A percentile compares a stretch with the other conserved stretches of the same genome.
phyloP scores from a whole-genome alignment of 2,888 invertebrate species.

The Sabatieria punctata region DNA sequence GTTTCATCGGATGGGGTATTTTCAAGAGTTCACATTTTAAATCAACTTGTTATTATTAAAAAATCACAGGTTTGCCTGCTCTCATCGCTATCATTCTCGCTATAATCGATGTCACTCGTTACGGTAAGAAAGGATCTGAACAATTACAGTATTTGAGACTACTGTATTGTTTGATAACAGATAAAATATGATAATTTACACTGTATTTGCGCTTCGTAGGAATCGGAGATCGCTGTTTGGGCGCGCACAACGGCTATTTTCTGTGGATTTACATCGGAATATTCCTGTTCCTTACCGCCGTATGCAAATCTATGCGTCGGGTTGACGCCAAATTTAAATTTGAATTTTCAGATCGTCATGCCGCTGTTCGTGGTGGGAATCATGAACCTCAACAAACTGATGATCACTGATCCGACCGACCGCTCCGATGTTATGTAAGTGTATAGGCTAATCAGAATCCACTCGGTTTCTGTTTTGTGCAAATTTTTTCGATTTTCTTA shows the following conservation, averaged over 20 bases:
- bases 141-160: too few relatives aligned
- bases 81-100: slow-evolving; percentile 1
- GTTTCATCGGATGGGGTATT: slow-evolving; percentile 5
- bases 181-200: too few relatives aligned
- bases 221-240: slow-evolving; percentile 7
- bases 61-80: slow-evolving; percentile 1
- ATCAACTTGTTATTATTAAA: background rate
- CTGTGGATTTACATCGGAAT: slow-evolving; percentile 6
- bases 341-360: background rate
- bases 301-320: background rate
- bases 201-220: too few relatives aligned
- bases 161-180: too few relatives aligned
- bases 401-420: background rate
- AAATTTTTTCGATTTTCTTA: too few relatives aligned
- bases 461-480: too few relatives aligned
- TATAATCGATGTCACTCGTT: background rate
- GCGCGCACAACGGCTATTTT: slow-evolving; percentile 2
- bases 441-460: too few relatives aligned
- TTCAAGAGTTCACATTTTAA: background rate
- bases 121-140: background rate
- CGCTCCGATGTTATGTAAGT: background rate
- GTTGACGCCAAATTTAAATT: too few relatives aligned
- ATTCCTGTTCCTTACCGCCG: background rate
- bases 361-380: slow-evolving; percentile 3
- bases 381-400: background rate